Percentiles rank a stretch among this genome's conserved stretches.
Conservation (phyloP, 2,113 vertebrate species). For the Pseudopodoces humilis region DNA sequence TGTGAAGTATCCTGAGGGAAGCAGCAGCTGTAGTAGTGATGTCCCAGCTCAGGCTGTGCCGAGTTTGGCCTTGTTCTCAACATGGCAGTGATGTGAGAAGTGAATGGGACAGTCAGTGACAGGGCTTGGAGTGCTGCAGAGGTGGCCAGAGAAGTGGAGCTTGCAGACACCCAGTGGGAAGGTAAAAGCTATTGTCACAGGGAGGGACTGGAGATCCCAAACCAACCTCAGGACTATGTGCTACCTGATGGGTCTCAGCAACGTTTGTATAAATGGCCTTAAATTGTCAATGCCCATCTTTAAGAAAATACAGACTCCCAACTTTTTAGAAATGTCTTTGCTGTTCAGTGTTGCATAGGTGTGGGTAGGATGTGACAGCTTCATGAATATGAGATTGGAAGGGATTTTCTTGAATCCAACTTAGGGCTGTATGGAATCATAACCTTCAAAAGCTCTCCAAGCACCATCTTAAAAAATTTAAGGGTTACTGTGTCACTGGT, state of each 20-base stretch:
- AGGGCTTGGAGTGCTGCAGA: not conserved
- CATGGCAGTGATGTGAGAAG: not conserved
- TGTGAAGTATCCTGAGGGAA: not conserved
- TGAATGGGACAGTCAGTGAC: not conserved
- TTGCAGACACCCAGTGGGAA: rapidly evolving
- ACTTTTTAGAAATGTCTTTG: not conserved
- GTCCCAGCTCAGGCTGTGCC: not conserved
- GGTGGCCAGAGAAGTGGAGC: not conserved
- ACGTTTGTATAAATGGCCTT: not conserved
- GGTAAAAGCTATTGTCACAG: not conserved
- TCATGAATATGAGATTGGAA: not conserved
- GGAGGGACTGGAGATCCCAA: not conserved
- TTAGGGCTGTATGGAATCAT: not conserved
- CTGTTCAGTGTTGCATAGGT: rapidly evolving
- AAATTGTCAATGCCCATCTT: not conserved
- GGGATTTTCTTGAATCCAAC: not conserved
- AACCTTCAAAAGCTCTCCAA: not conserved
- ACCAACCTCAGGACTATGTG: not conserved
- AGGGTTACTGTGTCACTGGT: not conserved
- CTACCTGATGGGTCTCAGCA: not conserved
- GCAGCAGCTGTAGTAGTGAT: not conserved
- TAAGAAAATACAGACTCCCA: not conserved
- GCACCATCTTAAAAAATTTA: not conserved
- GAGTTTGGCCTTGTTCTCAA: not conserved
- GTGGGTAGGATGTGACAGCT: not conserved